Evolutionary conservation across 2,113 vertebrate species (phyloP).

Genomic region (Hydropotes inermis): DNA sequence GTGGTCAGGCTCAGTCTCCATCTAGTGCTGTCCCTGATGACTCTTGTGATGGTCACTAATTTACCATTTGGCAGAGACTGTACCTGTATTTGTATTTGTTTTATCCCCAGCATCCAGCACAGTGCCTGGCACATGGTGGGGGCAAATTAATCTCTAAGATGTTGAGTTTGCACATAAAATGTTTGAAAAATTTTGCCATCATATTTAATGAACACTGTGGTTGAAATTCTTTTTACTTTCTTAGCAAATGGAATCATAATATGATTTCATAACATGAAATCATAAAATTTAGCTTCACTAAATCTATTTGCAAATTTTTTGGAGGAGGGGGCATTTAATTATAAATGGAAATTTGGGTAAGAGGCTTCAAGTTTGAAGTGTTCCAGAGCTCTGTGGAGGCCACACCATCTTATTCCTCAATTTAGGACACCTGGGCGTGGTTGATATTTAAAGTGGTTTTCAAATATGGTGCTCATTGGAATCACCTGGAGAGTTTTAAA

Average conservation of each 20-base stretch:
- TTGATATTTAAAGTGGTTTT: neutral
- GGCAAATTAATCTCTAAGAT: neutral
- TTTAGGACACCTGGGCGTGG: neutral
- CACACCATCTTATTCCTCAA: neutral
- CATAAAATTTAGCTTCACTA: neutral
- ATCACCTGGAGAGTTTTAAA: neutral
- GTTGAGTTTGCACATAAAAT: slow-evolving; percentile 21
- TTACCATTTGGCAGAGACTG: neutral
- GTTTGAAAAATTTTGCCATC: neutral
- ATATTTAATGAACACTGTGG: neutral
- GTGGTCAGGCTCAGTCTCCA: neutral
- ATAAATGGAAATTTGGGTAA: neutral
- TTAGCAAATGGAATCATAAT: neutral
- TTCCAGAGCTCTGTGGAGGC: neutral
- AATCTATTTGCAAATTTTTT: neutral
- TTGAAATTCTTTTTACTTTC: neutral
- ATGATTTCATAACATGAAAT: neutral
- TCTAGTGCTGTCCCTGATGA: neutral
- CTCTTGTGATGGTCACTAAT: neutral
- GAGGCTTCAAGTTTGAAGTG: neutral
- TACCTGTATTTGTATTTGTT: neutral
- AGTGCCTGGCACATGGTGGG: neutral
- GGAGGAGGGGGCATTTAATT: neutral
- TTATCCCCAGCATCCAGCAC: neutral
- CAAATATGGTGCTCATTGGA: neutral